Conservation (phyloP, 2,888 invertebrate species). For the Hydraecia micacea region DNA sequence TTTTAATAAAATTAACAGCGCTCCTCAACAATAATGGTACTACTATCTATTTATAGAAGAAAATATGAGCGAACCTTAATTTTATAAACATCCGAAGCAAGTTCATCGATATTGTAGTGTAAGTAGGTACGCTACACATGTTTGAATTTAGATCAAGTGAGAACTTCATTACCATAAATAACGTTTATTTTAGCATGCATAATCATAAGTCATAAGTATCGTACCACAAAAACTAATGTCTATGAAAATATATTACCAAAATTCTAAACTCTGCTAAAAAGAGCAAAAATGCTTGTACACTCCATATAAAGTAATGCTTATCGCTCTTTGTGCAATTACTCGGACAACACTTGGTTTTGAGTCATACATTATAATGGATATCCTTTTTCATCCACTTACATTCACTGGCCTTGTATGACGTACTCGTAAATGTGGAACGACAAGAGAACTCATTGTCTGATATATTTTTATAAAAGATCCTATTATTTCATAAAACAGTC, state of each 20-base stretch:
- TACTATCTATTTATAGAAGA: constrained; percentile 52
- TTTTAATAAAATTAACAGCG: constrained; percentile 75
- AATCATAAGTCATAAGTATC: not conserved
- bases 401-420: constrained; percentile 44
- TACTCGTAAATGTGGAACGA: constrained; percentile 26
- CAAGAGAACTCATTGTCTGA: constrained; percentile 18
- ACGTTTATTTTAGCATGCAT: constrained; percentile 11
- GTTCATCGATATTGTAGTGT: too few species aligned
- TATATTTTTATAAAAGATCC: constrained; percentile 7
- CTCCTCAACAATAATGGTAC: constrained; percentile 67
- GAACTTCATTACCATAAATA: not conserved
- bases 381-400: constrained; percentile 47
- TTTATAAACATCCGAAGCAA: constrained; percentile 28
- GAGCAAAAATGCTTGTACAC: constrained; percentile 16
- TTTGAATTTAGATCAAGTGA: not conserved
- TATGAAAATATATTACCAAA: constrained; percentile 18
- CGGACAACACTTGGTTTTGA: constrained; percentile 43
- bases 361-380: constrained; percentile 47
- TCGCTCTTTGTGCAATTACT: constrained; percentile 35
- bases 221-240: constrained; percentile 28
- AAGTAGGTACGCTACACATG: not conserved
- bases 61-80: constrained; percentile 42
- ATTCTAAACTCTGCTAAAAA: constrained; percentile 23
- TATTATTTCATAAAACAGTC: constrained; percentile 1
- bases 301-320: constrained; percentile 43